Percentiles rank a stretch among this genome's conserved stretches.
Conservation (phyloP, 2,113 vertebrate genomes). For the Pelodiscus sinensis region DNA sequence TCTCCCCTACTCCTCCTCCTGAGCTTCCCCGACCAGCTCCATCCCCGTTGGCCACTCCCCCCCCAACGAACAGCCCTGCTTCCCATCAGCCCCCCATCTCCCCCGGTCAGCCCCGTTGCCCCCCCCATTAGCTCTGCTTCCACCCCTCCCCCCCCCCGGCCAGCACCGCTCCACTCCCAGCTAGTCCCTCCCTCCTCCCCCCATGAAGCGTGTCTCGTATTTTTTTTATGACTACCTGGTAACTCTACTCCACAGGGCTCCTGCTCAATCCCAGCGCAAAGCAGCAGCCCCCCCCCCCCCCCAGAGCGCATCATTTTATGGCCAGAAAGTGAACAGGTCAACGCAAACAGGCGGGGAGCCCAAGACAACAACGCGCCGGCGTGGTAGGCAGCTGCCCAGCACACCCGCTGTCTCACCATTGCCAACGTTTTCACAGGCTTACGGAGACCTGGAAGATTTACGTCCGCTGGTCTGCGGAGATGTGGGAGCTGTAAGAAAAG, state of each 20-base stretch:
- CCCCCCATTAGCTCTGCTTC: too few species aligned
- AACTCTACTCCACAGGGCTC: not conserved
- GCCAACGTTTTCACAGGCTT: not conserved
- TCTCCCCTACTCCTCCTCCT: too few species aligned
- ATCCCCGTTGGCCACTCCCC: too few species aligned
- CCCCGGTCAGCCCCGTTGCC: too few species aligned
- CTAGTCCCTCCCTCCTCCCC: too few species aligned
- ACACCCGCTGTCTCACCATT: not conserved
- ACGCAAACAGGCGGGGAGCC: not conserved
- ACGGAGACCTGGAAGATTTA: not conserved
- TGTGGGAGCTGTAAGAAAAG: not conserved
- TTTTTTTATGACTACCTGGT: too few species aligned
- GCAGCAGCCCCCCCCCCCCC: not conserved
- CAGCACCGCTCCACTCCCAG: too few species aligned
- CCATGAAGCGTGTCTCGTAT: too few species aligned
- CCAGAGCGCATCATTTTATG: not conserved
- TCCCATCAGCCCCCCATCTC: too few species aligned
- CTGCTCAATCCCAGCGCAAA: not conserved
- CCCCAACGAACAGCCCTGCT: too few species aligned
- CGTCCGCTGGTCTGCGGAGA: not conserved
- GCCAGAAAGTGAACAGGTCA: not conserved
- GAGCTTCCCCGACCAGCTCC: too few species aligned
- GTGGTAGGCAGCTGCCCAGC: not conserved
- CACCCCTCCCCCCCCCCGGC: too few species aligned
- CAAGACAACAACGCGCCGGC: accelerated